Evolutionary conservation across 1,140 invertebrate species (phyloP), one percentile per base, ranked within the genome.

Genomic region (Leptinotarsa lineolata): DNA sequence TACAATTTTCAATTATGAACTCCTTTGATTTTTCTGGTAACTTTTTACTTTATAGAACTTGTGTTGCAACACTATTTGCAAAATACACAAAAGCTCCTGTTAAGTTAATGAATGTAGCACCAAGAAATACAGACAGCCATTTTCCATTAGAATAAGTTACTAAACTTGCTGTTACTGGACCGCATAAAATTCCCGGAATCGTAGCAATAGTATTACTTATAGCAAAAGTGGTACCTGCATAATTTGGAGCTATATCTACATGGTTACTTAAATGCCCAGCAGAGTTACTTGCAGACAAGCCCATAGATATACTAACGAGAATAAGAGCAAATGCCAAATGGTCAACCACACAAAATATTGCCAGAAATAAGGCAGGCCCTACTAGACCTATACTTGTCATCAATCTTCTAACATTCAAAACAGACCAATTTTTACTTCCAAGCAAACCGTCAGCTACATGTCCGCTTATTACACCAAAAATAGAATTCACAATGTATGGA

Each of bases 261-360:
- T 94, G 93, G 83, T 94, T 94, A 81, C 91, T 92, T 15, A 94
- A 84, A 84, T 94, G 92, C 21, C 93, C 93, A 16, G 92, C 91
- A 54, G 92, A 92, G 82, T 94, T 94, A 80, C 91, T 92, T 0
- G 92, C 92, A 81, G 91, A 92, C 21, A 94, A 83, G 11, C 92
- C 92, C 90, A 94, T 92, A 8, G 92, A 92, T 78, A 94, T 89
- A 4, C 92, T 92, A 44, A 94, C 89, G 81, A 93, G 90, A 88
- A 93, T 85, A 30, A 94, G 88, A 72, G 93, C 92, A 75, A 89
- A 85, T 46, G 90, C 84, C 76, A 94, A 83, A 86, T 91, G 92
- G 82, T 92, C 88, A 39, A 94, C 90, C 78, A 91, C 89, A 82
- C 90, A 91, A 82, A 94, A 94, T 74, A 91, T 89, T 21, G 93